Conservation (phyloP, 2,113 vertebrate species). For the Spea multiplicata region DNA sequence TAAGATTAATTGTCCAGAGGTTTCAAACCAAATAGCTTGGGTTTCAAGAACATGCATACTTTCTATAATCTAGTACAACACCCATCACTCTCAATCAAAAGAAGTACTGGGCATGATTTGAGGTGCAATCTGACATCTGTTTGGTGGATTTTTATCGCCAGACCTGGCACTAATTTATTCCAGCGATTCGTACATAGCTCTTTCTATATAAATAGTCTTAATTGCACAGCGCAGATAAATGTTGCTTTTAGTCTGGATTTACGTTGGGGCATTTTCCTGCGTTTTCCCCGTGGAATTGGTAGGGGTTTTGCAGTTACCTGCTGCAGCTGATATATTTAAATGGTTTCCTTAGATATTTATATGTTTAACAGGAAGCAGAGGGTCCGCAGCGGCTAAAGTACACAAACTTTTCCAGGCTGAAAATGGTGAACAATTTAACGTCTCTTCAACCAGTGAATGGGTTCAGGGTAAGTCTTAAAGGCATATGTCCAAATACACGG, state of each 20-base stretch:
- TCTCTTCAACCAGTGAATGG: conserved; percentile 87
- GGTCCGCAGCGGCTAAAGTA: conserved; percentile 79
- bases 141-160: no score
- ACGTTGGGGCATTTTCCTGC: conserved; percentile 1
- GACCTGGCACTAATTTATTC: no score
- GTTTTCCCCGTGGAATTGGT: background rate
- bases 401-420: conserved; percentile 74
- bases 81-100: no score
- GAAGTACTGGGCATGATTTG: no score
- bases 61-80: no score
- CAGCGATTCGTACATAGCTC: background rate
- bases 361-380: conserved; percentile 73
- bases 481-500: no score
- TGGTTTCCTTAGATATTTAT: conserved; percentile 29
- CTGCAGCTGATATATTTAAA: conserved; percentile 13
- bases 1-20: no score
- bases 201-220: conserved; percentile 36
- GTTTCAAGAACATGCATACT: no score
- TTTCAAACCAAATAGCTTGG: no score
- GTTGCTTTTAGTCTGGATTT: background rate
- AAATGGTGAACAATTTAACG: conserved; percentile 78
- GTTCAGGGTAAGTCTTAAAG: conserved; percentile 79
- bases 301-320: conserved; percentile 26
- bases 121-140: no score
- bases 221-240: conserved; percentile 17